phyloP scores from a whole-genome alignment of 1,140 invertebrate species.

The Orius insidiosus region DNA sequence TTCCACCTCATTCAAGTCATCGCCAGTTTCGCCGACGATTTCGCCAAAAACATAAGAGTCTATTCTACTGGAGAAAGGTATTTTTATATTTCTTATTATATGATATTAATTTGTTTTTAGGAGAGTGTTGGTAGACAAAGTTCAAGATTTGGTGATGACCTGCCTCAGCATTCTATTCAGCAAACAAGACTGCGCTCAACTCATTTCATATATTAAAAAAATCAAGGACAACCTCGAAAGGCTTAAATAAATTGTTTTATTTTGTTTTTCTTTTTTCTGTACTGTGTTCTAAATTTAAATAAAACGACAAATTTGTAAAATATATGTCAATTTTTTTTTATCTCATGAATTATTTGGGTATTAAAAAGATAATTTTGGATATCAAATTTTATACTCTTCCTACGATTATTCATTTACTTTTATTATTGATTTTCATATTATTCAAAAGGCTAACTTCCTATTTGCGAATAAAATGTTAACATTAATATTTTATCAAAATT shows the following conservation, averaged over 20 bases:
- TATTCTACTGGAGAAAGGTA: constrained; percentile 33
- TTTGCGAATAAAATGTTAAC: too few species aligned
- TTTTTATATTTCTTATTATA: constrained; percentile 5
- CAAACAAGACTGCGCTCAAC: constrained; percentile 39
- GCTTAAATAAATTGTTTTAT: constrained; percentile 1
- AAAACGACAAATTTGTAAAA: too few species aligned
- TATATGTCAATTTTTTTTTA: too few species aligned
- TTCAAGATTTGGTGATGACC: constrained; percentile 45
- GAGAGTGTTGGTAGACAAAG: constrained; percentile 38
- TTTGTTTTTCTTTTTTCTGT: too few species aligned
- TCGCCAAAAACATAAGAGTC: constrained; percentile 34
- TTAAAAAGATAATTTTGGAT: too few species aligned
- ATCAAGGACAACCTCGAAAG: constrained; percentile 32
- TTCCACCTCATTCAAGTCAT: constrained; percentile 54
- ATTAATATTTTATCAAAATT: too few species aligned
- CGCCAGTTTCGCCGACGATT: constrained; percentile 41
- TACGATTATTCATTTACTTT: too few species aligned
- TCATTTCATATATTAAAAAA: constrained; percentile 32
- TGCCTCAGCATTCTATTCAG: constrained; percentile 46
- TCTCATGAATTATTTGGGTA: too few species aligned
- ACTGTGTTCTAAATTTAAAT: too few species aligned
- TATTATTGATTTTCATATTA: too few species aligned
- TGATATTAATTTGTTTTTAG: constrained; percentile 25
- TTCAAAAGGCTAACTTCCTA: too few species aligned
- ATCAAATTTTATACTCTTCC: too few species aligned